Evolutionary conservation across 2,797 vertebrate species (phyloP).

Genomic region (Sebastes goodei): DNA sequence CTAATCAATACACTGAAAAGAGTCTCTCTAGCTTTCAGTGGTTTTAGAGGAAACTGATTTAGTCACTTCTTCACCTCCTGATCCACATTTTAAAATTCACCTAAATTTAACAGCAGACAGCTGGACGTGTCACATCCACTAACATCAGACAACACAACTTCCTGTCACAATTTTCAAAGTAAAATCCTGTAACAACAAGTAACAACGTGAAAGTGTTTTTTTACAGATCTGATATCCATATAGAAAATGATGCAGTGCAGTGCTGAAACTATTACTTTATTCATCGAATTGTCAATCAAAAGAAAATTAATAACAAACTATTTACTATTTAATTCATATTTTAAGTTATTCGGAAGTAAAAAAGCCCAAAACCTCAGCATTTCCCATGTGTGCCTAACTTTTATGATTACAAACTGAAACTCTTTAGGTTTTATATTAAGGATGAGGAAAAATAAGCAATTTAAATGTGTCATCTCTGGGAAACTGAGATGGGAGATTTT

Average conservation of each 20-base stretch:
- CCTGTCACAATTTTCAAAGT: slow-evolving; percentile 25
- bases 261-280: no score
- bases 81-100: background rate
- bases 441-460: no score
- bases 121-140: slow-evolving; percentile 33
- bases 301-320: no score
- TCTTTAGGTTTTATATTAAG: no score
- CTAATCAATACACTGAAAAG: background rate
- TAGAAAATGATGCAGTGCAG: no score
- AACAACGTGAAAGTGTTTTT: background rate
- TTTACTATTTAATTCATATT: background rate
- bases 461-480: no score
- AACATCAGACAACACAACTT: background rate
- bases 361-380: no score
- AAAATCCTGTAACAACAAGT: background rate
- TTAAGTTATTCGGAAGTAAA: no score
- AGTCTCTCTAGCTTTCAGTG: background rate
- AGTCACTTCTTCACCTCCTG: background rate
- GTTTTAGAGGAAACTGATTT: background rate
- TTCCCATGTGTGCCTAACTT: no score
- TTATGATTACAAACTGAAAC: no score
- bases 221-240: background rate
- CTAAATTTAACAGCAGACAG: slow-evolving; percentile 39
- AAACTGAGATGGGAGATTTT: no score
- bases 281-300: fast-evolving